phyloP scores from a whole-genome alignment of 2,797 vertebrate genomes.

The Staurois parvus region DNA sequence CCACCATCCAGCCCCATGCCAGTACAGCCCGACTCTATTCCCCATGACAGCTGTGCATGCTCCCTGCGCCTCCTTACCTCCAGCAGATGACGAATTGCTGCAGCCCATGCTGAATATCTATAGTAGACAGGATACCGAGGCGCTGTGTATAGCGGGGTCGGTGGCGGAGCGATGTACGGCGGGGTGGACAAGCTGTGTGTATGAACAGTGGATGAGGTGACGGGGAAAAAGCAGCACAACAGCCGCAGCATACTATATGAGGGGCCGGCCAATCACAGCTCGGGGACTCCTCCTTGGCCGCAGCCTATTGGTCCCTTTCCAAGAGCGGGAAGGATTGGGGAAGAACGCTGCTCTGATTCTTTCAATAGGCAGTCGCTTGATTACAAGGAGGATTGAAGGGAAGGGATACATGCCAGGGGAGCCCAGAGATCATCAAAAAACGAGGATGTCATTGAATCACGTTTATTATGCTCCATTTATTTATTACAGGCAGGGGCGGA shows the following conservation, averaged over 20 bases:
- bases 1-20: too few relatives aligned
- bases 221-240: neutral
- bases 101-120: conserved; percentile 42
- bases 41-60: too few relatives aligned
- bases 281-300: neutral
- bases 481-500: too few relatives aligned
- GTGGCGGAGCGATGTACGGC: neutral
- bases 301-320: conserved; percentile 5
- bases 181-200: neutral
- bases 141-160: neutral
- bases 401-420: too few relatives aligned
- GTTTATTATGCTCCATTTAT: too few relatives aligned
- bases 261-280: conserved; percentile 3
- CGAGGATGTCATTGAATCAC: too few relatives aligned
- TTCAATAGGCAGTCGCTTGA: neutral
- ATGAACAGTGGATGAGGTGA: too few relatives aligned
- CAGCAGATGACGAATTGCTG: conserved; percentile 39
- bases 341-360: neutral
- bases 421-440: too few relatives aligned
- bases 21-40: too few relatives aligned
- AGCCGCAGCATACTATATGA: conserved; percentile 5
- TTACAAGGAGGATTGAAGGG: neutral
- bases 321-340: neutral
- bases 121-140: neutral
- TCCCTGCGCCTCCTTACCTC: conserved; percentile 28